Conservation (phyloP, 2,888 invertebrate species). For the Lepidocyrtoides sp. region DNA sequence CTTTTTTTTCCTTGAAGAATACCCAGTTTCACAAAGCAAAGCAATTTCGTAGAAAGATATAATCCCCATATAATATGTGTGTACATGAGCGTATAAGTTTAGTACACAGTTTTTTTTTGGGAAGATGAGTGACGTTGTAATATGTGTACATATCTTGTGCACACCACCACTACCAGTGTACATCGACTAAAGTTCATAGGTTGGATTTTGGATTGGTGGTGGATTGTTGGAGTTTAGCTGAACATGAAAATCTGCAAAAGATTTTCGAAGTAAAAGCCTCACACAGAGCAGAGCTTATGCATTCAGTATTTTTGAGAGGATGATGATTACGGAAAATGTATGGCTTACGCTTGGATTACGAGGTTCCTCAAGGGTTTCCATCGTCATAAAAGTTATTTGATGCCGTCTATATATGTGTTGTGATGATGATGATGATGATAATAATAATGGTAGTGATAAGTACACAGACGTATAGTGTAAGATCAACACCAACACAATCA, state of each 20-base stretch:
- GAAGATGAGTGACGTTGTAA: neutral
- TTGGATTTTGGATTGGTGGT: neutral
- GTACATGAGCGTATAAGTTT: neutral
- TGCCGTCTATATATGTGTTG: neutral
- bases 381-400: constrained; percentile 31
- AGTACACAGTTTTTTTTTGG: neutral
- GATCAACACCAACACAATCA: constrained; percentile 21
- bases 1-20: constrained; percentile 50
- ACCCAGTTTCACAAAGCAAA: neutral
- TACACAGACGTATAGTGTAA: neutral
- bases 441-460: constrained; percentile 4
- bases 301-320: neutral
- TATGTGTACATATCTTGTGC: neutral
- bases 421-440: neutral
- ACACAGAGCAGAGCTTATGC: neutral
- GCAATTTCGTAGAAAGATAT: constrained; percentile 38
- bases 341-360: constrained; percentile 41
- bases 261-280: neutral
- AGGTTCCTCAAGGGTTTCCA: constrained; percentile 22
- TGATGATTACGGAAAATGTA: constrained; percentile 28
- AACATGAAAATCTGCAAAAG: constrained; percentile 20
- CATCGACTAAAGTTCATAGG: constrained; percentile 21
- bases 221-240: constrained; percentile 6
- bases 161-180: neutral
- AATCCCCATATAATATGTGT: neutral